Conservation (phyloP, 2,113 vertebrate species). For the Phalacrocorax pelagicus region DNA sequence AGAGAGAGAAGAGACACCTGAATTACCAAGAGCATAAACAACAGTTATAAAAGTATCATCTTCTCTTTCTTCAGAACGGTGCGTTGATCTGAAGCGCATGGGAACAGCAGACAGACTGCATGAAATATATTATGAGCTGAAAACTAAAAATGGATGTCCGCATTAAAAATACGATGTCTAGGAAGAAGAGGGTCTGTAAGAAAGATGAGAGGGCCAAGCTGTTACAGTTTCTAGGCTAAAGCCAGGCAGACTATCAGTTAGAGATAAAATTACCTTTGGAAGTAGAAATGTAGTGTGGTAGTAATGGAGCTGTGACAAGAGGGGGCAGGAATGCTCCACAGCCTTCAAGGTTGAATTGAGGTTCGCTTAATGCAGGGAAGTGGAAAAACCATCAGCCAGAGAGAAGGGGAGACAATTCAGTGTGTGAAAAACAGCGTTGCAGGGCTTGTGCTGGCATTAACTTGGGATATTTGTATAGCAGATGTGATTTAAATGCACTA, state of each 20-base stretch:
- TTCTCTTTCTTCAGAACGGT: neutral
- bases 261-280: neutral
- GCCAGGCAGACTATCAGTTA: neutral
- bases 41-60: neutral
- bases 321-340: conserved; percentile 7
- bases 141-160: neutral
- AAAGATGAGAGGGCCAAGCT: neutral
- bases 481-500: neutral
- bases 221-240: neutral
- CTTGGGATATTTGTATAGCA: neutral
- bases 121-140: neutral
- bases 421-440: neutral
- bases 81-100: rapidly evolving
- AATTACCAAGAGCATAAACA: neutral
- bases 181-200: neutral
- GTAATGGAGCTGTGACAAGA: conserved; percentile 4
- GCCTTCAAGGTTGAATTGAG: neutral
- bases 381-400: neutral
- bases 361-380: neutral
- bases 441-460: neutral
- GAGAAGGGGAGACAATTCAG: neutral
- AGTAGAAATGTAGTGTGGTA: neutral
- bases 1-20: neutral
- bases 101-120: neutral
- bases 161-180: neutral